phyloP scores from a whole-genome alignment of 2,797 vertebrate species.

The Sebastes oblongus region DNA sequence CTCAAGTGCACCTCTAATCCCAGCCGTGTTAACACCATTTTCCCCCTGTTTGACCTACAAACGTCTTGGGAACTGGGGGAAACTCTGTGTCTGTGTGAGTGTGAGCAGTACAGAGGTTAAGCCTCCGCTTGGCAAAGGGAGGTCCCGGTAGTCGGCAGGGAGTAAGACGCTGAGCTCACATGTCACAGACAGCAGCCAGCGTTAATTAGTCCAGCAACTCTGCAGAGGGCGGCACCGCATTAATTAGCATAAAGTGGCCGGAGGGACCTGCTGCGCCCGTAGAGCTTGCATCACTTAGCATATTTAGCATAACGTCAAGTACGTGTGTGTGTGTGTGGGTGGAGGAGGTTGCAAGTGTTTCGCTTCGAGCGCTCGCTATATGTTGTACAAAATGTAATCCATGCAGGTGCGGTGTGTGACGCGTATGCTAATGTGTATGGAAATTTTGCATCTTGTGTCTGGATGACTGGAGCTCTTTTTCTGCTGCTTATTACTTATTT shows the following conservation, averaged over 20 bases:
- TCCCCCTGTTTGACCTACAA: constrained; percentile 21
- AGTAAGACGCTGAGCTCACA: constrained; percentile 53
- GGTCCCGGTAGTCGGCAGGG: constrained; percentile 44
- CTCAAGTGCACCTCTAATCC: constrained; percentile 19
- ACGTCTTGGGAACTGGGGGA: constrained; percentile 28
- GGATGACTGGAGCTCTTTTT: constrained; percentile 16
- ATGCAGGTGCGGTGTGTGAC: constrained; percentile 24
- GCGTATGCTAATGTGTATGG: constrained; percentile 24
- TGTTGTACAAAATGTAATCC: constrained; percentile 19
- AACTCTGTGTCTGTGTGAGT: neutral
- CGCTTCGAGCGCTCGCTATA: neutral
- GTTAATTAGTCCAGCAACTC: constrained; percentile 81
- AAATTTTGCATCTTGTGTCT: neutral
- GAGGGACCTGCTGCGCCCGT: constrained; percentile 68
- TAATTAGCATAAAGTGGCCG: constrained; percentile 82
- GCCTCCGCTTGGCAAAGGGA: constrained; percentile 13
- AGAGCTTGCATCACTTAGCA: constrained; percentile 65
- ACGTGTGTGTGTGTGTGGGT: neutral
- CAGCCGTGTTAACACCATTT: constrained; percentile 30
- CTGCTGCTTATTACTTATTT: constrained; percentile 36
- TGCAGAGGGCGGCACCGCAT: constrained; percentile 78
- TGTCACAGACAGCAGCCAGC: constrained; percentile 69
- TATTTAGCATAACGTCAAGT: constrained; percentile 59
- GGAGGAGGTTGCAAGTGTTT: constrained; percentile 15
- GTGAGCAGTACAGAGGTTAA: constrained; percentile 25